Evolutionary conservation across 2,888 invertebrate genomes (phyloP), one percentile per base, ranked within the genome.

Genomic region (Drosophila antonietae): DNA sequence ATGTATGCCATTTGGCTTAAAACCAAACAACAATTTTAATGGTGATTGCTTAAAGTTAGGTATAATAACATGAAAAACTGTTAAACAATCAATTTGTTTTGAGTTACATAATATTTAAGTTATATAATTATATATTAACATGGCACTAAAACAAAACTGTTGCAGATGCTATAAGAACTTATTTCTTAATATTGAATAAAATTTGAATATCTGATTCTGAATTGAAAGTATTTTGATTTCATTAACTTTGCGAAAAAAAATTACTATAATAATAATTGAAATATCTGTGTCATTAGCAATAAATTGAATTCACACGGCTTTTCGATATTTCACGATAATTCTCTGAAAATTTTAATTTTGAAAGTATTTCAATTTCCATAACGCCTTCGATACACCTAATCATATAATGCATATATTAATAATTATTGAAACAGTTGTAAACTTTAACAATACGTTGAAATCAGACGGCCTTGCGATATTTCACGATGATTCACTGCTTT

Each of bases 401-500:
- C 3, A 51, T 3, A 18, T 51, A 20, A 7, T 35, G 8, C 18
- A 51, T 8, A 35, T 10, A 51, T 35, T 20, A 20, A 14, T 8
- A 14, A 15, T 58, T 51, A 78, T 73, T 60, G 57, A 43, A 68
- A 73, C 20, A 8, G 52, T 28, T 56, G 47, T 49, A 59, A 73
- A 37, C 47, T 63, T 60, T 31, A 58, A 59, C 68, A 78, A 59
- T 64, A 47, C 35, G 46, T 55, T 43, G 37, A 51, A 43, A 31
- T 18, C 41, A 15, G 2, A 55, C 12, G 33, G 47, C 15, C 15
- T 44, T 64, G 58, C 63, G 70, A 67, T 61, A 67, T 63, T 78
- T 78, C 79, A 74, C 79, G 53, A 69, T 74, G 69, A 77, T 79
- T 77, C 77, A 75, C 77, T 67, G 75, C 71, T 79, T 79, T 68